Evolutionary conservation across 2,797 vertebrate species (phyloP).

Genomic region (Coccyzus lansbergi): DNA sequence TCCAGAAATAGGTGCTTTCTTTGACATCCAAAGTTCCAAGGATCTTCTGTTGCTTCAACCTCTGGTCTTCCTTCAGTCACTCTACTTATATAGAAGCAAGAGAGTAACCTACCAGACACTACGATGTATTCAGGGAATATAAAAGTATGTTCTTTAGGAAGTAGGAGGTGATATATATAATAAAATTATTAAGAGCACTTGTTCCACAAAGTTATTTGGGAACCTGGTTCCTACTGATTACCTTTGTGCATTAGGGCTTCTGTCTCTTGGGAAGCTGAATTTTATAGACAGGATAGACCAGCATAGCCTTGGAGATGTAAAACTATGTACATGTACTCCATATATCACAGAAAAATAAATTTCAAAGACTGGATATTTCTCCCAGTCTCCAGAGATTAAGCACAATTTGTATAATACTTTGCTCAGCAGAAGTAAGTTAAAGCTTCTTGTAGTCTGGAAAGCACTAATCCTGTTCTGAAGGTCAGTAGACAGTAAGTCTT

Average conservation of each 20-base stretch:
- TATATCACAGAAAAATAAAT: background rate
- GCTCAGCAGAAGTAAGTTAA: conserved; percentile 3
- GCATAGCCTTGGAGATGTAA: background rate
- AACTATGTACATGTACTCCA: fast-evolving
- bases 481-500: background rate
- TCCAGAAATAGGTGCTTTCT: background rate
- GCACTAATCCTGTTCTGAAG: background rate
- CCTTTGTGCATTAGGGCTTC: background rate
- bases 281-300: background rate
- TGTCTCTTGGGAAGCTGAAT: background rate
- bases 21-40: background rate
- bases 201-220: background rate
- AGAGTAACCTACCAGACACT: background rate
- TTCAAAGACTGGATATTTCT: background rate
- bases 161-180: background rate
- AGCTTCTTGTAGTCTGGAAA: background rate
- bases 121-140: background rate
- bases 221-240: background rate
- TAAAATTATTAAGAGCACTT: background rate
- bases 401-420: background rate
- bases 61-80: background rate
- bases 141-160: background rate
- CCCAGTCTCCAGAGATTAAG: background rate
- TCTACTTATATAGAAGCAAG: background rate
- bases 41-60: background rate